Base-by-base conservation (phyloP, 1,140 invertebrate species). In the Drosophila pseudoobscura region DNA sequence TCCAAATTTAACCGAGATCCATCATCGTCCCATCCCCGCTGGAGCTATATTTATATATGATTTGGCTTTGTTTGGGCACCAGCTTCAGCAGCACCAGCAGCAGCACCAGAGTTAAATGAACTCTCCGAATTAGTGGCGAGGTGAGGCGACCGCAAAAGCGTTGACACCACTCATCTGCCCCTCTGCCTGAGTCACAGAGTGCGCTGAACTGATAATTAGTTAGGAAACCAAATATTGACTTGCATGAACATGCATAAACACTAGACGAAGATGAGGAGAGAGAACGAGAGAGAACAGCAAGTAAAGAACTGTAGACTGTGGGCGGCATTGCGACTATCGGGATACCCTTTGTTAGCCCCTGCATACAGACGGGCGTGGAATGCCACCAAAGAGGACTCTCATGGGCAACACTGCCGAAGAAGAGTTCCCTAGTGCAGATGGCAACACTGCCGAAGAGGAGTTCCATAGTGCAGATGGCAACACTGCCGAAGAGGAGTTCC, bases 191-290 rank as follows among this genome's bases (percentile, higher is more conserved):
- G 11, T 41, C 46, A 52, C 55, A 71, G 70, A 87, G 82, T 87
- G 84, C 84, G 84, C 83, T 87, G 83, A 87, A 89, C 83, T 89
- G 83, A 87, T 87, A 88, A 87, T 87, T 87, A 89, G 83, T 87
- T 83, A 65, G 71, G 77, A 88, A 87, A 83, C 75, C 87, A 87
- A 87, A 87, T 89, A 87, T 87, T 87, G 71, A 83, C 84, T 53
- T 50, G 77, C 87, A 63, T 85, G 80, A 77, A 26, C 60, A 68
- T 61, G 56, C 74, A 82, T 74, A 78, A 78, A 71, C 46, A 49
- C 45, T 47, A 65, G 55, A 60, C 46, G 20, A 53, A 20, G 53
- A 6, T 55, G 17, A 13, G 17, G 20, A 35, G 3, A 31, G 29
- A 31, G 6, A 31, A 15, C 15, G 29, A 31, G 29, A 6, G 29